Evolutionary conservation across 2,113 vertebrate species (phyloP).

Genomic region (Coptodon rendalli): DNA sequence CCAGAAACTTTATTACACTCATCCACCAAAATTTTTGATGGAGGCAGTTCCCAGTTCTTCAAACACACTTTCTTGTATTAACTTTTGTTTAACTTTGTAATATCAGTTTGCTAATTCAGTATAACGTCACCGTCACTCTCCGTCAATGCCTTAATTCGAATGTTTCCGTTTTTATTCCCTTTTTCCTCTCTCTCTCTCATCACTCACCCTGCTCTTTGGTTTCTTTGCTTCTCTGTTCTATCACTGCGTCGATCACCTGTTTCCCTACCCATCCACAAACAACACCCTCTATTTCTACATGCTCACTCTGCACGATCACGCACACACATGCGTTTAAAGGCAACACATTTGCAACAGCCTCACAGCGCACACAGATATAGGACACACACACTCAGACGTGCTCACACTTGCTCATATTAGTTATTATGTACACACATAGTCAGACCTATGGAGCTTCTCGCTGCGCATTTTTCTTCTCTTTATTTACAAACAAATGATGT

Average conservation of each 20-base stretch:
- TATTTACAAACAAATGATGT: too few species aligned
- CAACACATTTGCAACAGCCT: background rate
- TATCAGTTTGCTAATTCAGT: background rate
- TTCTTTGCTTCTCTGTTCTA: background rate
- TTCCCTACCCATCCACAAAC: background rate
- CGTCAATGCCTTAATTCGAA: background rate
- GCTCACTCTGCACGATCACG: background rate
- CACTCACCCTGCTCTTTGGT: background rate
- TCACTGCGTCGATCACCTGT: background rate
- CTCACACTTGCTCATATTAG: too few species aligned
- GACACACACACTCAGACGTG: too few species aligned
- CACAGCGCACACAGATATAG: too few species aligned
- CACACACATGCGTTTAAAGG: background rate
- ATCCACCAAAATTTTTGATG: too few species aligned
- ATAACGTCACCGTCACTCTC: background rate
- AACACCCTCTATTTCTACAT: background rate
- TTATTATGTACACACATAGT: too few species aligned
- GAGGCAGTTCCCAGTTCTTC: too few species aligned
- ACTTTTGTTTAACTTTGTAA: background rate
- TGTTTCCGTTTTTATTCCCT: background rate
- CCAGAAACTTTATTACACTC: too few species aligned
- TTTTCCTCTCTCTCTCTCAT: background rate
- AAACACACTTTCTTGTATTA: too few species aligned
- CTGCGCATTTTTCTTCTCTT: rapidly evolving
- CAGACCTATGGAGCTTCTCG: too few species aligned